Evolutionary conservation across 2,888 invertebrate species (phyloP).

Genomic region (Nyleta sp.): DNA sequence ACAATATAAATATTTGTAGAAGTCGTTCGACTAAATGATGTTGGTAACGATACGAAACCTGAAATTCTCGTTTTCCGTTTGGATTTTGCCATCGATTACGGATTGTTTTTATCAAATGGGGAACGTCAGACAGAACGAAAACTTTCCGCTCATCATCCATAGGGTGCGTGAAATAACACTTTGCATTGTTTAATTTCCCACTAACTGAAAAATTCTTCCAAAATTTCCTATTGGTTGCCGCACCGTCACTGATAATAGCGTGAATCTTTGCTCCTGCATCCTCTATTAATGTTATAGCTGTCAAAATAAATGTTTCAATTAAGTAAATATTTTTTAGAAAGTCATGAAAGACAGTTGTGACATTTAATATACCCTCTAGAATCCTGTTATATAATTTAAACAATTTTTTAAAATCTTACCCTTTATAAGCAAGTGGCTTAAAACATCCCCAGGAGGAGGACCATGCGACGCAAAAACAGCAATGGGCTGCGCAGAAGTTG

Average conservation of each 20-base stretch:
- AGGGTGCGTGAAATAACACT: neutral
- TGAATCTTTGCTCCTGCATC: slow-evolving; percentile 6
- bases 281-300: slow-evolving; percentile 2
- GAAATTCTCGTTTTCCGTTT: too few species aligned
- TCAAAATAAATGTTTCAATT: too few species aligned
- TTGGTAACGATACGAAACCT: too few species aligned
- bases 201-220: neutral
- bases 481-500: neutral
- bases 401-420: neutral
- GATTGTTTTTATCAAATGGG: neutral
- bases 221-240: slow-evolving; percentile 1
- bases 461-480: too few species aligned
- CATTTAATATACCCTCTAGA: too few species aligned
- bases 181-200: neutral
- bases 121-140: neutral
- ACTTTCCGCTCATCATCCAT: neutral
- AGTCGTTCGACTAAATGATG: too few species aligned
- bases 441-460: neutral
- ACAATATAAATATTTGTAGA: too few species aligned
- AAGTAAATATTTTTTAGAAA: too few species aligned
- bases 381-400: too few species aligned
- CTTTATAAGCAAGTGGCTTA: neutral
- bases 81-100: neutral
- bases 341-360: too few species aligned
- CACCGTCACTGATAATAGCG: slow-evolving; percentile 1